Conservation (phyloP, 2,888 invertebrate species). For the Drosophila prostipennis region DNA sequence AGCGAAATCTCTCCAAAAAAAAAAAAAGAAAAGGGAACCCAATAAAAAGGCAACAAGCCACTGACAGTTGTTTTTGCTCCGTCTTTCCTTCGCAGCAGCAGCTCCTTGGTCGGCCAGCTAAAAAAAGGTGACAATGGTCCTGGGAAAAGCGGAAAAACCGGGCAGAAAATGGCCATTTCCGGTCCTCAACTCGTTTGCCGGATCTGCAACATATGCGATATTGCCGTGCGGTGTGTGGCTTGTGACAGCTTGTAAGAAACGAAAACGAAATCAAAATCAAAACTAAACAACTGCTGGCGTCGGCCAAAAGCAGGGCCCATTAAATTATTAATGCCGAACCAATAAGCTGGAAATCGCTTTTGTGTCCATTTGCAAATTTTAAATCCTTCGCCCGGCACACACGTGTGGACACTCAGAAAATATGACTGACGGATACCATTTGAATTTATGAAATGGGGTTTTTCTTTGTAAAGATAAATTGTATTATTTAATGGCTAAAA, state of each 20-base stretch:
- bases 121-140: conserved; percentile 75
- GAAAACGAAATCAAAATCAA: conserved; percentile 23
- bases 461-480: not conserved
- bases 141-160: conserved; percentile 55
- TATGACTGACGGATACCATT: not conserved
- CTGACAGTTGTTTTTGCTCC: conserved; percentile 72
- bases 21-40: conserved; percentile 28
- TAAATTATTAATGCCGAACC: conserved; percentile 39
- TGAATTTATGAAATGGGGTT: not conserved
- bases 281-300: conserved; percentile 39
- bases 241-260: conserved; percentile 14
- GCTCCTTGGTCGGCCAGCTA: conserved; percentile 6
- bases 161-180: conserved; percentile 67
- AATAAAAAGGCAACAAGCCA: conserved; percentile 74
- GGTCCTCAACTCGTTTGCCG: conserved; percentile 25
- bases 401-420: conserved; percentile 8
- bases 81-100: conserved; percentile 15
- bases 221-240: conserved; percentile 30
- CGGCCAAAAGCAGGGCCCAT: conserved; percentile 34
- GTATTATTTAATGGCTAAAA: not conserved
- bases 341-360: conserved; percentile 43
- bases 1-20: conserved; percentile 14
- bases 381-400: conserved; percentile 2
- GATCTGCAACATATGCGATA: conserved; percentile 50
- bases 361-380: conserved; percentile 27